Percentiles rank a stretch among this genome's conserved stretches.
Evolutionary conservation across 2,113 vertebrate species (phyloP).

Genomic region (Pholis gunnellus): DNA sequence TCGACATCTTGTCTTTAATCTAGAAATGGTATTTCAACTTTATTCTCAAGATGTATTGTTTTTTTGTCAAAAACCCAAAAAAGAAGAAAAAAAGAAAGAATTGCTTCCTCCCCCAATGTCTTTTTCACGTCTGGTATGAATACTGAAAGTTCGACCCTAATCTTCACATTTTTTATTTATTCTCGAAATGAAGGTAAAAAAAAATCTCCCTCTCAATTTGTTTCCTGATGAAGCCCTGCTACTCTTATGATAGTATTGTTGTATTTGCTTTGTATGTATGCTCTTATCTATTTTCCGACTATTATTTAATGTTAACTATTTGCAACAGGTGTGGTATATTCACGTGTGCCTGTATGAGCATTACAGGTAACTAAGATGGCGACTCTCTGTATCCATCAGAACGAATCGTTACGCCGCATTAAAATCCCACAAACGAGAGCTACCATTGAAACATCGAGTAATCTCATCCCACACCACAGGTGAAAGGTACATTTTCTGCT

Average conservation of each 20-base stretch:
- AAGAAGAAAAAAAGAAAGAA: too few species aligned
- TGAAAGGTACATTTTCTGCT: slow-evolving; percentile 65
- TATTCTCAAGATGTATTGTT: too few species aligned
- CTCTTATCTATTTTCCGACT: not conserved
- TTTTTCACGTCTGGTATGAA: too few species aligned
- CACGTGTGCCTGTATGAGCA: not conserved
- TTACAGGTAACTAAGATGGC: not conserved
- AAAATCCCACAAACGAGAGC: not conserved
- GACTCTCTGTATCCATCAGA: not conserved
- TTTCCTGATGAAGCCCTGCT: too few species aligned
- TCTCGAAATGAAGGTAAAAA: too few species aligned
- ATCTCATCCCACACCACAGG: slow-evolving; percentile 60
- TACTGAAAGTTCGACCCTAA: too few species aligned
- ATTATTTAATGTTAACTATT: not conserved
- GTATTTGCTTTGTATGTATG: not conserved
- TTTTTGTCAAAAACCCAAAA: too few species aligned
- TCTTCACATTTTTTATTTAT: too few species aligned
- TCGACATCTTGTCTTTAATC: too few species aligned
- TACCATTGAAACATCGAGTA: slow-evolving; percentile 49
- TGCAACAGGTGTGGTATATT: not conserved
- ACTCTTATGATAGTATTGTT: not conserved
- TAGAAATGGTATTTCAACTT: too few species aligned
- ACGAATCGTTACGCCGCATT: not conserved
- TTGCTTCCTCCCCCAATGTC: too few species aligned
- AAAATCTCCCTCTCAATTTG: too few species aligned